phyloP scores from a whole-genome alignment of 2,888 invertebrate genomes.

The Macrophya alboannulata region DNA sequence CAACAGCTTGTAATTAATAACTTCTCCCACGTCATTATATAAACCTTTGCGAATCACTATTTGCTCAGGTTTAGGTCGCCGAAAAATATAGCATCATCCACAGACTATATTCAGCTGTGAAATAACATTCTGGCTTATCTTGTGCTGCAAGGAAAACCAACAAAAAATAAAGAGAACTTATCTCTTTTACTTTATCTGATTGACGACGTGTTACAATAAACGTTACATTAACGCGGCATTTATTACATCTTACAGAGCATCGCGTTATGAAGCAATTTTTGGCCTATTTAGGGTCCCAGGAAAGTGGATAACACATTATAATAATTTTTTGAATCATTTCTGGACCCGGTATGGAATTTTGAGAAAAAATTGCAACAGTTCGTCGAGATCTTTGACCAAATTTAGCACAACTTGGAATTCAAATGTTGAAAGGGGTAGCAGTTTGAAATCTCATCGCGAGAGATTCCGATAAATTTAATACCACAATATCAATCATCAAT shows the following conservation, averaged over 20 bases:
- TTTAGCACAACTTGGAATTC: not conserved
- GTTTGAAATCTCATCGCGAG: not conserved
- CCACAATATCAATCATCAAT: not conserved
- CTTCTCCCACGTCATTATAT: not conserved
- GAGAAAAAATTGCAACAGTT: not conserved
- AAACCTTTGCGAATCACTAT: not conserved
- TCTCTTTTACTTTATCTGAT: not conserved
- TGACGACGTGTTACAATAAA: not conserved
- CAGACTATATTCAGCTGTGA: not conserved
- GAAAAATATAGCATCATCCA: not conserved
- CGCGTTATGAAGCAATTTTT: not conserved
- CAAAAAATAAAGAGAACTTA: not conserved
- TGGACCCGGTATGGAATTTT: not conserved
- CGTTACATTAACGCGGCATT: not conserved
- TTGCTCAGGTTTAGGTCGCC: not conserved
- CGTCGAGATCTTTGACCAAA: not conserved
- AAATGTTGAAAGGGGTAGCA: not conserved
- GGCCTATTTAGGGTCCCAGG: not conserved
- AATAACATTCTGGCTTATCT: not conserved
- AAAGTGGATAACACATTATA: not conserved
- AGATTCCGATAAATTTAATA: not conserved
- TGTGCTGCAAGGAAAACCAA: too few species aligned
- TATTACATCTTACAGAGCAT: not conserved
- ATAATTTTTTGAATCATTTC: not conserved
- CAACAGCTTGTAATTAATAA: slow-evolving; percentile 24